phyloP scores from a whole-genome alignment of 2,113 vertebrate species.

The Coturnix japonica region DNA sequence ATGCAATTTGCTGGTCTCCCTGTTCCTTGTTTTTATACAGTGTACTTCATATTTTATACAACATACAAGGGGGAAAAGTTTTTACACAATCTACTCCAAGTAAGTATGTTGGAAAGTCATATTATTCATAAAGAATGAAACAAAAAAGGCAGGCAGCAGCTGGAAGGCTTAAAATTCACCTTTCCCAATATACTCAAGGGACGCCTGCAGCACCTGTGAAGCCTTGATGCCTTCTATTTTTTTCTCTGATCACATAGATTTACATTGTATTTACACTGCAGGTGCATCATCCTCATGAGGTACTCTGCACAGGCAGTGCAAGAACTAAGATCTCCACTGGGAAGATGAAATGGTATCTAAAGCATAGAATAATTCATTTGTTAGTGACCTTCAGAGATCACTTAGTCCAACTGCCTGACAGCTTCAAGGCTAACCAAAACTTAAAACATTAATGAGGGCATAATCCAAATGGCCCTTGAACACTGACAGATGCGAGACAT shows the following conservation, averaged over 20 bases:
- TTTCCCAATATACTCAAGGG: background rate
- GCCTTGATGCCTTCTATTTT: background rate
- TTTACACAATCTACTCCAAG: background rate
- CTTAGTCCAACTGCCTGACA: no score
- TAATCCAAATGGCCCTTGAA: no score
- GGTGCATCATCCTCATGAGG: background rate
- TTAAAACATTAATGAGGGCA: no score
- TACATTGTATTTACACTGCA: background rate
- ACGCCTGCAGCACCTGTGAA: background rate
- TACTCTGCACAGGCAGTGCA: background rate
- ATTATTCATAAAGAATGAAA: background rate
- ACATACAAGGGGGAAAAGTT: background rate
- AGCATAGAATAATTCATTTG: no score
- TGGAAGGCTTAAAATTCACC: background rate
- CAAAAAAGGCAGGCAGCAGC: background rate
- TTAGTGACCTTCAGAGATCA: no score
- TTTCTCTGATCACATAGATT: background rate
- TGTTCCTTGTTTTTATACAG: background rate
- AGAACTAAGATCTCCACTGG: background rate
- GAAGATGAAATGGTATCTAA: background rate
- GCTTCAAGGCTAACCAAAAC: no score
- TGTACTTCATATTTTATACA: background rate
- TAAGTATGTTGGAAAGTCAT: background rate
- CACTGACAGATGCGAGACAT: no score
- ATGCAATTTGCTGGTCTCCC: background rate